Evolutionary conservation across 2,113 vertebrate species (phyloP), one percentile per base, ranked within the genome.

Genomic region (Raphicerus campestris): DNA sequence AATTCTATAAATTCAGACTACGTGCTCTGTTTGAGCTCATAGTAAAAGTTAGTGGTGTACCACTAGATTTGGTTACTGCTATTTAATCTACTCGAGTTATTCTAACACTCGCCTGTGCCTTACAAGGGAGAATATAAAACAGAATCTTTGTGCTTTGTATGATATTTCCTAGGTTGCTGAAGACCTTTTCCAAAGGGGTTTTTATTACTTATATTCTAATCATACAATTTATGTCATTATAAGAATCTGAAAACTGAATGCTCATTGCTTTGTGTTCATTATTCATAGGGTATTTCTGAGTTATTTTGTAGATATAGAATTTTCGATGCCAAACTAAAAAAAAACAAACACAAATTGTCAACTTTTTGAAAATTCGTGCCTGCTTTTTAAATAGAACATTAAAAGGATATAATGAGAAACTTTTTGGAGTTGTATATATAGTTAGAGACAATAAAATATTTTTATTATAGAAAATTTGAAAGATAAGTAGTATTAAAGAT

Each of bases 231-330:
- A 87, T 20, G 19, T 97, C 83, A 47, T 90, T 13, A 26, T 96
- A 89, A 97, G 97, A 97, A 95, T 82, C 87, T 96, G 84, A 84
- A 92, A 53, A 77, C 83, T 0, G 0, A 96, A 96, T 96, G 95
- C 93, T 98, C 85, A 87, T 94, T 92, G 47, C 89, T 94, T 58
- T 87, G 95, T 97, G 47, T 98, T 97, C 97, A 87, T 42, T 93
- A 55, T 96, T 95, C 32, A 66, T 96, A 93, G 92, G 84, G 47
- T 83, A 94, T 92, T 97, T 98, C 93, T 96, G 88, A 89, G 56
- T 92, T 90, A 63, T 55, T 89, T 80, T 26, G 55, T 70, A n/a
- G 28, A 11, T 61, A 30, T 6, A 0, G 39, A 42, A 87, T 47
- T 87, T 91, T 49, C 19, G 16, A 87, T 66, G 58, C 4, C 32